Base-by-base conservation (phyloP, 2,113 vertebrate genomes). In the Paralichthys olivaceus region DNA sequence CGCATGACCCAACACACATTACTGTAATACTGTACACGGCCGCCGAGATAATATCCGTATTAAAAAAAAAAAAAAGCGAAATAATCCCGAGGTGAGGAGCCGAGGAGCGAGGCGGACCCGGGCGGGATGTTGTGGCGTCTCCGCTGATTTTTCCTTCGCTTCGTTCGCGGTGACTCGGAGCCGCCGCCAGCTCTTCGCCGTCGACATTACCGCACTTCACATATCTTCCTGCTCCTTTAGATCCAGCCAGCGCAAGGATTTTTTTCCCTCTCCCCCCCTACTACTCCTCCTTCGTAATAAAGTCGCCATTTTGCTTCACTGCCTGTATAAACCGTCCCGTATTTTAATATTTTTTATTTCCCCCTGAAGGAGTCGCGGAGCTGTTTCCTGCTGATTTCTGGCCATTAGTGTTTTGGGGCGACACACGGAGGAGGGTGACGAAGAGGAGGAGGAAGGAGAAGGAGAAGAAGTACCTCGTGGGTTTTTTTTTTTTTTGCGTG, bases 231-330 rank as follows among this genome's bases (percentile, higher is more conserved):
- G 90, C 80, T 93, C 93, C 91, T 94, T 94, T 83, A 84, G 89
- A 87, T 91, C 81, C 90, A 81, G 85, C 80, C 88, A 92, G 90
- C 93, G 93, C 91, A 85, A 91, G 91, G 91, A 87, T 91, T 93
- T 92, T 93, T 87, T 91, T 82, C 17, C 20, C 17, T 20, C 47
- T 4, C 90, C 14, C 37, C 37, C 12, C 0, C 37, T 40, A 40
- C 37, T 84, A 93, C 94, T 93, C 94, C 95, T 95, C 94, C 95
- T 95, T 94, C 95, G 94, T 92, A 94, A 94, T 96, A 96, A 96
- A 96, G 96, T 96, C 96, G 96, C 96, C 96, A 97, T 97, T 96
- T 97, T 97, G 96, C 96, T 96, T 95, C 93, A 93, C 92, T 94
- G 95, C 93, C 93, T 93, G 90, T 94, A 93, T 94, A 94, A 94